These are phyloP conservation scores for Chironomus tentans DNA, from an alignment of 2,888 invertebrate species.

Conservation along the genomic window DNA sequence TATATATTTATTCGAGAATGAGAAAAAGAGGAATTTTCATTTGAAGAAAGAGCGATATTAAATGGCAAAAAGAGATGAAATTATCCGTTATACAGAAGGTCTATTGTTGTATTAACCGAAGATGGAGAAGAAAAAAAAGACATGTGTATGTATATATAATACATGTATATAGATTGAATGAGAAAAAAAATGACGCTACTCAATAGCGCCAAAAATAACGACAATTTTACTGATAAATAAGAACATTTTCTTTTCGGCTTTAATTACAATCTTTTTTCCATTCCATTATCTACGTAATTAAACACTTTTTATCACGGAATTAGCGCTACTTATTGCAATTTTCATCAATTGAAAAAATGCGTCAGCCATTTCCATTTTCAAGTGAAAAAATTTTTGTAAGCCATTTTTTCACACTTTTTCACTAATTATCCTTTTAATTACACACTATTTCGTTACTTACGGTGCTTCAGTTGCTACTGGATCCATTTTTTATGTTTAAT, in stretches of 20 bases:
- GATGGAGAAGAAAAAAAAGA: not conserved
- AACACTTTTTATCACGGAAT: not conserved
- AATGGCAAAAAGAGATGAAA: not conserved
- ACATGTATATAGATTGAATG: not conserved
- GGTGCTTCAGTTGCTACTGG: slow-evolving; percentile 2
- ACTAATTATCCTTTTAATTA: not conserved
- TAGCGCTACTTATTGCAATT: not conserved
- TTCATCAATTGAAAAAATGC: not conserved
- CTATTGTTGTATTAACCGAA: not conserved
- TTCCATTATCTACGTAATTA: not conserved
- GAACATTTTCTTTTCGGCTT: not conserved
- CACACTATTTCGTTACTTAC: not conserved
- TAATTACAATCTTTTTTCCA: not conserved
- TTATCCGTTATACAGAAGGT: not conserved
- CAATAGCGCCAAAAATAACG: slow-evolving; percentile 23
- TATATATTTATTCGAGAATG: not conserved
- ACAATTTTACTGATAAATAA: not conserved
- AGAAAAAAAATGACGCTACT: slow-evolving; percentile 1
- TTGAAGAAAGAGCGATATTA: not conserved
- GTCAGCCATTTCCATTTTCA: slow-evolving; percentile 15
- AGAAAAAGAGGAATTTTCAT: not conserved
- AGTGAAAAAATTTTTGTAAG: slow-evolving; percentile 3
- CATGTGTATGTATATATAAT: slow-evolving; percentile 12
- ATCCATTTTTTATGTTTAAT: slow-evolving; percentile 11
- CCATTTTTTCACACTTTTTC: not conserved